Evolutionary conservation across 2,113 vertebrate genomes (phyloP).

Genomic region (Pao palembangensis): DNA sequence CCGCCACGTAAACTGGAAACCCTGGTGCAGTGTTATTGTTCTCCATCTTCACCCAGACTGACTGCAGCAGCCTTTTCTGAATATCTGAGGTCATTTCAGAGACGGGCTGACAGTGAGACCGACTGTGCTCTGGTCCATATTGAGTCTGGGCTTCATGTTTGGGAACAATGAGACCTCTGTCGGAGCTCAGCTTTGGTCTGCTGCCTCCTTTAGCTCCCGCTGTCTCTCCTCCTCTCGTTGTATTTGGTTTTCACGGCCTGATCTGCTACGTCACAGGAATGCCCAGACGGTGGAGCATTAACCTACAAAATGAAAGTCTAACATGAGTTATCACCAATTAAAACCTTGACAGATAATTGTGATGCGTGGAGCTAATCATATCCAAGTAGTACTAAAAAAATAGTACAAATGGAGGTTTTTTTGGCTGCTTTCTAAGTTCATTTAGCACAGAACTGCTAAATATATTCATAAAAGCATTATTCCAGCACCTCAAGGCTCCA

Average conservation of each 20-base stretch:
- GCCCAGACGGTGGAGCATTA: neutral
- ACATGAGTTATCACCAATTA: no score
- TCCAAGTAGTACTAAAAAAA: no score
- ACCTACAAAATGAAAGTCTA: no score
- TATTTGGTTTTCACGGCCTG: neutral
- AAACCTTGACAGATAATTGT: no score
- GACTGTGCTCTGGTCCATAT: constrained; percentile 64
- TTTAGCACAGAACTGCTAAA: no score
- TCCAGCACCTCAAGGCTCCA: no score
- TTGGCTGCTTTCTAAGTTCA: no score
- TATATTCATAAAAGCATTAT: no score
- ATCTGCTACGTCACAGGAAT: constrained; percentile 8
- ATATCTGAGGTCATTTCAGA: neutral
- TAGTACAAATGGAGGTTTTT: no score
- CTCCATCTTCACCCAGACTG: neutral
- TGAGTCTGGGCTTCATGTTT: constrained; percentile 59
- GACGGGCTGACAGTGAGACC: constrained; percentile 53
- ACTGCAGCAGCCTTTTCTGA: no score
- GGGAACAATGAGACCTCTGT: constrained; percentile 72
- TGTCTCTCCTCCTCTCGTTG: constrained; percentile 7
- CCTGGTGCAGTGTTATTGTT: neutral
- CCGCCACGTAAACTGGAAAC: no score
- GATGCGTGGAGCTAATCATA: no score
- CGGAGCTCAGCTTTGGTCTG: constrained; percentile 42
- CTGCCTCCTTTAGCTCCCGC: constrained; percentile 22